These are phyloP conservation scores for Diacarnus erythraeanus DNA, from an alignment of 37 sponge, comb jelly and placozoan species.

Conservation along the genomic window DNA sequence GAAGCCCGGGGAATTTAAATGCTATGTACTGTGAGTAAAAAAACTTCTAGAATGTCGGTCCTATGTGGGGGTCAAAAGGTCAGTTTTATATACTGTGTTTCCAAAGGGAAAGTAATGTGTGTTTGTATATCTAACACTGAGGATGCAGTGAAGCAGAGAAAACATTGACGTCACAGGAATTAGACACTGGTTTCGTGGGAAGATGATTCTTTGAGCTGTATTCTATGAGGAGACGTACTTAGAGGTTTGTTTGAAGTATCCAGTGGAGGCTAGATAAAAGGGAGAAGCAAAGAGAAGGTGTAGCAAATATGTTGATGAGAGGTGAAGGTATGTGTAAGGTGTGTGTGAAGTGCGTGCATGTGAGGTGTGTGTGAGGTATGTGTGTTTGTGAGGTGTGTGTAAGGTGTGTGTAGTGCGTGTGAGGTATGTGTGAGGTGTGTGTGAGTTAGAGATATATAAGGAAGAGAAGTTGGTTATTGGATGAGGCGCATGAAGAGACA, in stretches of 20 bases:
- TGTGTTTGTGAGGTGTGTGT: not conserved
- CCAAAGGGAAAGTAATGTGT: no score
- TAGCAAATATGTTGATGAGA: not conserved
- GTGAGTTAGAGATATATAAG: not conserved
- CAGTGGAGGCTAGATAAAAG: constrained; percentile 30
- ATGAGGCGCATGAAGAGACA: not conserved
- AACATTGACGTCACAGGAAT: no score
- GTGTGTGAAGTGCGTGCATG: not conserved
- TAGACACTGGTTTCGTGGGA: constrained; percentile 28
- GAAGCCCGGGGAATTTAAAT: no score
- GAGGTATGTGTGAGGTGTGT: constrained; percentile 1
- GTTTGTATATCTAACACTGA: no score
- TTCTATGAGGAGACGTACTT: constrained; percentile 9
- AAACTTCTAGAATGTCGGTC: no score
- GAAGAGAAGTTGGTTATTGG: not conserved
- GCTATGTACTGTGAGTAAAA: no score
- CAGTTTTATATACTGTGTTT: no score
- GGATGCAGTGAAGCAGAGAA: no score
- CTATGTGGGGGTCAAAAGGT: no score
- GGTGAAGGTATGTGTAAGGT: not conserved
- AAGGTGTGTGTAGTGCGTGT: no score
- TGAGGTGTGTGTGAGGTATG: not conserved
- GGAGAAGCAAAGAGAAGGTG: not conserved
- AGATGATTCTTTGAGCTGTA: not conserved
- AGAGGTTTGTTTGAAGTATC: not conserved